Percentiles rank a stretch among this genome's conserved stretches.
phyloP scores from a whole-genome alignment of 1,140 invertebrate species.

The Schmidtea mediterranea region DNA sequence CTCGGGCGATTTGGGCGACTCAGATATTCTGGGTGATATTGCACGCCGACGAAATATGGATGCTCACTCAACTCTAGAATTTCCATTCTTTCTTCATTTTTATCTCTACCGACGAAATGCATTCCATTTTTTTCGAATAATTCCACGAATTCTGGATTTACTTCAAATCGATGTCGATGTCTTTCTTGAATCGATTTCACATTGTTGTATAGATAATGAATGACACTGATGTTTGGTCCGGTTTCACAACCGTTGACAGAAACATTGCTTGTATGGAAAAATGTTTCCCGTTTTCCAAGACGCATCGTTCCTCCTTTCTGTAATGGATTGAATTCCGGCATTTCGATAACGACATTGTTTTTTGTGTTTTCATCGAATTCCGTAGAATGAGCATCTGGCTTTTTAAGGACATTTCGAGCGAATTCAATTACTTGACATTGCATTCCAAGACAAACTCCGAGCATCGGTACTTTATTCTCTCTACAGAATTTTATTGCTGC shows the following conservation, averaged over 20 bases:
- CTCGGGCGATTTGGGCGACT: constrained; percentile 70
- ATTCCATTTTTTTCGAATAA: constrained; percentile 52
- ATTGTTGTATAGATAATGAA: constrained; percentile 55
- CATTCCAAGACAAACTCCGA: constrained; percentile 82
- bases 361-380: constrained; percentile 48
- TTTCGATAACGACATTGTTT: constrained; percentile 67
- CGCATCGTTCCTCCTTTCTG: constrained; percentile 91
- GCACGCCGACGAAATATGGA: constrained; percentile 73
- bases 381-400: constrained; percentile 49
- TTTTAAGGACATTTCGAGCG: constrained; percentile 49
- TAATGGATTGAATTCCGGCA: constrained; percentile 83
- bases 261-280: constrained; percentile 17
- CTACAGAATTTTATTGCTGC: constrained; percentile 70
- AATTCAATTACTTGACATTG: constrained; percentile 91
- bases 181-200: constrained; percentile 58
- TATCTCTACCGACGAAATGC: constrained; percentile 54
- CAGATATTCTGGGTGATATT: constrained; percentile 90
- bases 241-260: background rate
- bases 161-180: constrained; percentile 65
- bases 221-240: constrained; percentile 12
- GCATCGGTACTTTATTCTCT: constrained; percentile 55
- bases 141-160: constrained; percentile 58
- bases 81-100: constrained; percentile 52
- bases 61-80: constrained; percentile 39
- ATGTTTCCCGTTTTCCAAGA: constrained; percentile 49